phyloP scores from a whole-genome alignment of 2,113 vertebrate genomes.

The Serinus canaria region DNA sequence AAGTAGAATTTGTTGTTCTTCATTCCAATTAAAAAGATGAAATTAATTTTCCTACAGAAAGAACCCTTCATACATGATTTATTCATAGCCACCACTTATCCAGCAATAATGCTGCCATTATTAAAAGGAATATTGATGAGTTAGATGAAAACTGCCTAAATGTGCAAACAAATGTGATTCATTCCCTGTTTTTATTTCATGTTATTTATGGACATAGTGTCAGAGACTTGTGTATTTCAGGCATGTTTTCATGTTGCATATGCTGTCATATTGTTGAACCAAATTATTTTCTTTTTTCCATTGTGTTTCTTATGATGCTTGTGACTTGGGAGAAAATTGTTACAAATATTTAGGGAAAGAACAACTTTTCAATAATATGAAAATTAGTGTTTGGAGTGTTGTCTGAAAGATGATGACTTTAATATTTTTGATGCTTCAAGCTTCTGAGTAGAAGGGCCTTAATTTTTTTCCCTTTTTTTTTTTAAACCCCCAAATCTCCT shows the following conservation, averaged over 20 bases:
- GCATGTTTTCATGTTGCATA: not conserved
- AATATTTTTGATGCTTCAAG: slow-evolving; percentile 6
- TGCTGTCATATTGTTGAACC: not conserved
- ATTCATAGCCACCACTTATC: slow-evolving; percentile 12
- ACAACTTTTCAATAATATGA: slow-evolving; percentile 1
- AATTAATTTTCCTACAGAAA: not conserved
- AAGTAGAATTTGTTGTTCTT: slow-evolving; percentile 10
- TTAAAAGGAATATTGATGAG: slow-evolving; percentile 47
- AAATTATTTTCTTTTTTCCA: not conserved
- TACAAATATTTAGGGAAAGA: not conserved
- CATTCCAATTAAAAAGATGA: not conserved
- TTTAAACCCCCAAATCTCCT: not conserved
- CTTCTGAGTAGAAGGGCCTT: not conserved
- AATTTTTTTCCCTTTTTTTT: not conserved
- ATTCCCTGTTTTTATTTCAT: not conserved
- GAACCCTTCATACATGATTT: slow-evolving; percentile 7
- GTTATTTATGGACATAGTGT: not conserved
- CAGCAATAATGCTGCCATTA: not conserved
- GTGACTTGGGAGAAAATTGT: not conserved
- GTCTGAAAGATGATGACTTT: not conserved
- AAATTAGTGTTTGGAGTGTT: not conserved
- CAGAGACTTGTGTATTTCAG: not conserved
- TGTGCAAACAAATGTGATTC: slow-evolving; percentile 1
- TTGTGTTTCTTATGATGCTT: not conserved
- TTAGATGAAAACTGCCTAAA: not conserved